Base-by-base conservation (phyloP, 2,797 vertebrate species). In the Myripristis murdjan region DNA sequence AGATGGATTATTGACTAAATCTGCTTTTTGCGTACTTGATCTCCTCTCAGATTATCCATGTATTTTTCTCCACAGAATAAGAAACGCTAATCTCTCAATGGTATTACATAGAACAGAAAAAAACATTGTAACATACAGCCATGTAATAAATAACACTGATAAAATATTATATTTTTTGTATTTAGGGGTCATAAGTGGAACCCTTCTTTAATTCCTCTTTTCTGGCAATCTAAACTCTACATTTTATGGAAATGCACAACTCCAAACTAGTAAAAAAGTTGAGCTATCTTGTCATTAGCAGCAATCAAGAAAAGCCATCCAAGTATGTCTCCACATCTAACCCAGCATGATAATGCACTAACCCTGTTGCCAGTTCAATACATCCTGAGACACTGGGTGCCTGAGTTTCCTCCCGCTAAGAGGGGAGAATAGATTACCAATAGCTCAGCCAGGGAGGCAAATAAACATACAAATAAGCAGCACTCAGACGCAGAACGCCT, bases 351-450 rank as follows among this genome's bases (percentile, higher is more conserved):
- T 88, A 89, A 91, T 88, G 89, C 83, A 88, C 80, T 78, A 91
- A 89, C 86, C 79, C 87, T 71, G 78, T 85, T 90, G 89, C 82
- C 89, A 92, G 87, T 82, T 93, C 92, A 92, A 90, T 93, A 91
- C 89, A 91, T 91, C 87, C 89, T 90, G 87, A 77, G 63, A 93
- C 88, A 89, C 84, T 84, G 89, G 87, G 79, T 81, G 91, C 88
- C 83, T 78, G 75, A 88, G 84, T 88, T 91, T 93, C 89, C 83
- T 92, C 86, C 84, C 7, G 82, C 90, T 90, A 86, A 91, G 89
- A 92, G 88, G 84, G 75, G 80, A 93, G 84, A 92, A 94, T 94
- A 88, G 94, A 94, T 94, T 95, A 93, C 90, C 93, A 88, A 94
- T 94, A 92, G 84, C 89, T 88, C 87, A 84, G 87, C 85, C 89